A percentile compares a stretch with the other conserved stretches of the same genome.
Conservation (phyloP, 2,797 vertebrate genomes). For the Eospalax fontanierii region DNA sequence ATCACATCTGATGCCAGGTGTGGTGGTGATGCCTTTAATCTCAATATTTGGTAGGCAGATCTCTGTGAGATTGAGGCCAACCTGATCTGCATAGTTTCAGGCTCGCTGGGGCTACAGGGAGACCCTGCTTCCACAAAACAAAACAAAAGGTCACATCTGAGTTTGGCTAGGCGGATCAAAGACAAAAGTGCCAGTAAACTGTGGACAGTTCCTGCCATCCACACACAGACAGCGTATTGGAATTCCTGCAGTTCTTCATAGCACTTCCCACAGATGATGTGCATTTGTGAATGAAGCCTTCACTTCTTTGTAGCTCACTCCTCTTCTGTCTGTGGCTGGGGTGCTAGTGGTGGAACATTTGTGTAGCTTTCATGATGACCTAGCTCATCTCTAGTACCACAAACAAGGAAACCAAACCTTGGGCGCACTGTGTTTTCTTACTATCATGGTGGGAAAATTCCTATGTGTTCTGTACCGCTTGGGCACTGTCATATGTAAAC, state of each 20-base stretch:
- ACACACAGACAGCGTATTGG: background rate
- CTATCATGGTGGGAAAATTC: no score
- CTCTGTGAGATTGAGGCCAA: no score
- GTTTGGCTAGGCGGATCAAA: background rate
- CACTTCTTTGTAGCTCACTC: constrained; percentile 16
- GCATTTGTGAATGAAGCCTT: background rate
- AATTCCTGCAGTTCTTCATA: constrained; percentile 38
- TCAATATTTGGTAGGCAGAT: no score
- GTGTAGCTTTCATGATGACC: background rate
- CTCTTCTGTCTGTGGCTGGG: background rate
- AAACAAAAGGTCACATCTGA: background rate
- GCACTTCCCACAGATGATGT: background rate
- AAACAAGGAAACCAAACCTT: background rate
- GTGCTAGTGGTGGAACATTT: background rate
- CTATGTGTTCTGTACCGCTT: no score
- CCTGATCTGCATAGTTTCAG: no score
- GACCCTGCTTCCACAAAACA: no score
- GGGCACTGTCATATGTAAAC: no score
- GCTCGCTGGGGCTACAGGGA: no score
- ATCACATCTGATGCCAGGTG: no score
- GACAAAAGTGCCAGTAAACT: background rate
- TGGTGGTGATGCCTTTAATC: no score
- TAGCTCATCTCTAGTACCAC: background rate
- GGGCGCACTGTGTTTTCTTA: constrained; percentile 1
- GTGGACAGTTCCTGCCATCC: background rate